Conservation (phyloP, 2,797 vertebrate genomes). For the Coregonus suidteri region DNA sequence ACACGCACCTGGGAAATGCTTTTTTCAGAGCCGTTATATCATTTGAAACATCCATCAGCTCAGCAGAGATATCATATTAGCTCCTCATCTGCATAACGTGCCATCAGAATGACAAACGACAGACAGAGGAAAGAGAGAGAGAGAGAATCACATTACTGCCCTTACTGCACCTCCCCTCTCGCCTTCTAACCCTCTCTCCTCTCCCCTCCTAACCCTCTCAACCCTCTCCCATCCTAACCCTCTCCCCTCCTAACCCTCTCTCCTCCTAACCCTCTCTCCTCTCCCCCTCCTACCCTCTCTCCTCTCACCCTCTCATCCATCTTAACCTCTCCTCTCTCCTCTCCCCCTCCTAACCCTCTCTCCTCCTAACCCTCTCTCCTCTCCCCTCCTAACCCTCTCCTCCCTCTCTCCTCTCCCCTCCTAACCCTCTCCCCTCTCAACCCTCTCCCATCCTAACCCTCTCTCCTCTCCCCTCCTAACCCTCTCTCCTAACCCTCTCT, state of each 20-base stretch:
- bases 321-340: no score
- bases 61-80: conserved; percentile 75
- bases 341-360: no score
- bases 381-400: no score
- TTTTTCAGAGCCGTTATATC: conserved; percentile 63
- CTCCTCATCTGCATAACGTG: conserved; percentile 73
- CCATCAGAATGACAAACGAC: conserved; percentile 75
- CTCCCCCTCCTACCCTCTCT: not conserved
- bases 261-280: not conserved
- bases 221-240: not conserved
- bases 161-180: not conserved
- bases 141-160: not conserved
- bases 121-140: conserved; percentile 1
- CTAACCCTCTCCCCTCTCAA: not conserved
- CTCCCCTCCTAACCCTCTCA: not conserved
- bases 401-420: no score
- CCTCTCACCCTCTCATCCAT: no score
- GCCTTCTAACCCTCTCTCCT: not conserved
- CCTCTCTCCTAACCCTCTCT: conserved; percentile 35
- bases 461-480: conserved; percentile 30
- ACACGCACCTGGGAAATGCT: conserved; percentile 54
- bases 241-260: not conserved
- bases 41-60: conserved; percentile 76
- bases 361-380: no score
- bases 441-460: not conserved